A percentile compares a stretch with the other conserved stretches of the same genome.
These are phyloP conservation scores for Venustoraphidia nigricollis DNA, from an alignment of 2,888 invertebrate genomes.

Conservation along the genomic window DNA sequence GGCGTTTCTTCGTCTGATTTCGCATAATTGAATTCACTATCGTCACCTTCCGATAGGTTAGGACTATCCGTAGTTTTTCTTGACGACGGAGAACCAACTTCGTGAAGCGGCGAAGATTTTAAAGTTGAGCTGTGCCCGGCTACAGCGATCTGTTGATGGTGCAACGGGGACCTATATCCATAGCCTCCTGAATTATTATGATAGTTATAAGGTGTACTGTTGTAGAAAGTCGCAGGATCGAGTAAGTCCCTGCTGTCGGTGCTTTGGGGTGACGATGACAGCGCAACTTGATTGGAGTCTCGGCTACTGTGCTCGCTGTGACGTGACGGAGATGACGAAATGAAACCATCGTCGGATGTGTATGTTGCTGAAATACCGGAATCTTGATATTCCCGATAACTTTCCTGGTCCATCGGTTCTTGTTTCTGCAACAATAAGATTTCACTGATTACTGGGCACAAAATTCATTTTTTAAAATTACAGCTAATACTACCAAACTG, in stretches of 20 bases:
- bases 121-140: neutral
- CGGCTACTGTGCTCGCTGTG: constrained; percentile 28
- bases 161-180: constrained; percentile 5
- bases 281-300: constrained; percentile 8
- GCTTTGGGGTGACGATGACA: constrained; percentile 8
- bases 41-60: constrained; percentile 25
- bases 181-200: constrained; percentile 6
- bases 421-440: constrained; percentile 33
- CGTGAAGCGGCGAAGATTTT: too few relatives aligned
- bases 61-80: constrained; percentile 16
- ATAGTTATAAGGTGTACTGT: constrained; percentile 17
- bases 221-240: neutral
- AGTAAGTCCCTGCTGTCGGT: constrained; percentile 6
- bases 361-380: constrained; percentile 32
- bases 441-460: neutral
- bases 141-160: constrained; percentile 7
- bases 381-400: constrained; percentile 33
- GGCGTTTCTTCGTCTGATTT: constrained; percentile 24
- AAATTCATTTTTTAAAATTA: too few relatives aligned
- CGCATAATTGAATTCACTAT: constrained; percentile 32
- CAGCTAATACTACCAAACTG: too few relatives aligned
- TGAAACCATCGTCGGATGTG: constrained; percentile 38
- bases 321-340: constrained; percentile 41
- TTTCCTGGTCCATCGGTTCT: constrained; percentile 29
- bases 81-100: constrained; percentile 12